Evolutionary conservation across 2,888 invertebrate species (phyloP), one percentile per base, ranked within the genome.

Genomic region (Chrysolina oricalcia): DNA sequence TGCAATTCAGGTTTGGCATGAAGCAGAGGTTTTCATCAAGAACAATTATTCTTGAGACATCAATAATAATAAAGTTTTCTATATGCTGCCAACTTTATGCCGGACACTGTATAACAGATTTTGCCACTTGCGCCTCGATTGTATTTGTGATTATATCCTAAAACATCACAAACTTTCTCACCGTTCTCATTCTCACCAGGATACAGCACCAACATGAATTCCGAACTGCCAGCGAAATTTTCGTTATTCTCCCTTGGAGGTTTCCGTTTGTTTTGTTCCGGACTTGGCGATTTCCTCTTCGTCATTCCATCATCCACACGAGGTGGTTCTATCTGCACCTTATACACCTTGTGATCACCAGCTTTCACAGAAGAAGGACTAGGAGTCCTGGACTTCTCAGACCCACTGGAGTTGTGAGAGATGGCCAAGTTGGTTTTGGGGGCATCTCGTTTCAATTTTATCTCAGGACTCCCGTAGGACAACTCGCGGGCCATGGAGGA

Each of bases 171-270:
- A 6, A 35, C 35, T 35, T 6, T 63, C 80, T 79, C 82, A 88
- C 88, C 87, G 86, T 84, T 83, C 72, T 85, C 82, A 74, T 83
- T 83, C 79, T 84, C 86, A 78, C 87, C 87, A 67, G 88, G 87
- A 80, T 87, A 87, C 23, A 96, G 90, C 68, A 96, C 94, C 79
- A 96, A 89, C 94, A 96, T 95, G 85, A 95, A 94, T 87, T 96
- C 96, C 69, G 93, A 94, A 88, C 95, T 95, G 53, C 92, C 93
- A 68, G 92, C 92, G 62, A 90, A 82, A 69, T 90, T 90, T 81
- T 89, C 90, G 69, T 88, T 89, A 59, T 89, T 89, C 75, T 87
- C 84, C 81, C 76, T 78, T 62, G 76, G 72, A 23, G 80, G 69
- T 64, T 74, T 81, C 10, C 78, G 62, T 43, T 76, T 81, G 10